Percentiles rank a stretch among this genome's conserved stretches.
phyloP scores from a whole-genome alignment of 2,888 invertebrate species.

The Drosophila demipolita region DNA sequence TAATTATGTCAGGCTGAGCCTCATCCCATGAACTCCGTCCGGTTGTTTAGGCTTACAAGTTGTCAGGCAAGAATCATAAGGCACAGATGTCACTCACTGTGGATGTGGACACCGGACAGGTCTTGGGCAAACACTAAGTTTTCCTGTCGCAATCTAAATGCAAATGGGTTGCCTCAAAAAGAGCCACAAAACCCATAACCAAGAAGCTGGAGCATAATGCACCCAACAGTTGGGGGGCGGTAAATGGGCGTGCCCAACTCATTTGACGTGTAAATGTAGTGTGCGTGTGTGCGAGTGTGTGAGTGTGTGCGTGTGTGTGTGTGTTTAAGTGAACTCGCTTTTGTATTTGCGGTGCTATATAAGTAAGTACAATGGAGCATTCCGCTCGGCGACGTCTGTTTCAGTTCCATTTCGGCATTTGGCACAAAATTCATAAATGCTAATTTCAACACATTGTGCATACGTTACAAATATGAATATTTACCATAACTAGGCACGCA shows the following conservation, averaged over 20 bases:
- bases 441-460: slow-evolving; percentile 82
- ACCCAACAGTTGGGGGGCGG: slow-evolving; percentile 20
- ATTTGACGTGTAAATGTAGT: slow-evolving; percentile 44
- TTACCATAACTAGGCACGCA: slow-evolving; percentile 76
- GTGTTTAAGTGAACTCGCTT: slow-evolving; percentile 39
- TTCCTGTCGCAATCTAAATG: slow-evolving; percentile 73
- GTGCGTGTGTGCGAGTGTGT: neutral
- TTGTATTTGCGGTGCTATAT: slow-evolving; percentile 36
- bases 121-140: slow-evolving; percentile 27
- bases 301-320: slow-evolving; percentile 16
- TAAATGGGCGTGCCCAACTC: slow-evolving; percentile 54
- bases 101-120: slow-evolving; percentile 20
- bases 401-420: slow-evolving; percentile 70
- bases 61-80: slow-evolving; percentile 66
- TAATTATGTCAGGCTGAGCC: slow-evolving; percentile 71
- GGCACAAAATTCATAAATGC: slow-evolving; percentile 83
- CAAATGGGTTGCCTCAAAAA: slow-evolving; percentile 66
- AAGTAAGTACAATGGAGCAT: slow-evolving; percentile 49
- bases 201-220: slow-evolving; percentile 72
- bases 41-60: slow-evolving; percentile 53
- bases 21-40: slow-evolving; percentile 56
- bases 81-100: slow-evolving; percentile 64
- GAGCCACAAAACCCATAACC: slow-evolving; percentile 75
- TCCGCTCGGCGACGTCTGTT: slow-evolving; percentile 53
- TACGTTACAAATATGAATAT: slow-evolving; percentile 81